These are phyloP conservation scores for Stercorarius parasiticus DNA, from an alignment of 2,113 vertebrate species.

Conservation along the genomic window DNA sequence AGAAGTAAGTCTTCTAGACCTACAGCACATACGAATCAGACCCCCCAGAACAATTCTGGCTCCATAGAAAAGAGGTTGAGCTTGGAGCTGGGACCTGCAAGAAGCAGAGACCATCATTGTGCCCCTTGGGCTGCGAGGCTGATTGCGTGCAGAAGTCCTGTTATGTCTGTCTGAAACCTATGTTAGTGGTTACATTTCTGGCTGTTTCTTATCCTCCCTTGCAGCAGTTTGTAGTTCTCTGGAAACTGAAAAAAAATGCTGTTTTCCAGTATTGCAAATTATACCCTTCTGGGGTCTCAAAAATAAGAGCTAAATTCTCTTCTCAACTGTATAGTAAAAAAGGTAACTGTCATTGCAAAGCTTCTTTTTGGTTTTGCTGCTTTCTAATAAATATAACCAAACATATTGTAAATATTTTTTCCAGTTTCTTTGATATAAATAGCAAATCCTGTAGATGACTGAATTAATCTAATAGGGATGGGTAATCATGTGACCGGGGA, in stretches of 20 bases:
- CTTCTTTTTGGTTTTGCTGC: not conserved
- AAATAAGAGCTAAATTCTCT: not conserved
- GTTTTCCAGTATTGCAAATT: not conserved
- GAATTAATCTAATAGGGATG: not conserved
- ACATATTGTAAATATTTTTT: not conserved
- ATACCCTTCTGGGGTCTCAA: not conserved
- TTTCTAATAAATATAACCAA: not conserved
- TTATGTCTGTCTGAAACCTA: not conserved
- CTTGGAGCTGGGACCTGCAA: not conserved
- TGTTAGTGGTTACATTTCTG: not conserved
- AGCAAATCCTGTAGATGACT: not conserved
- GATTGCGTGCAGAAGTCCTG: not conserved
- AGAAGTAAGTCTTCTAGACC: not conserved
- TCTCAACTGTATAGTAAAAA: not conserved
- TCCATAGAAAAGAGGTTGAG: accelerated
- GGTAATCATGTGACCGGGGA: not conserved
- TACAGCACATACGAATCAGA: not conserved
- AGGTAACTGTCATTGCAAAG: not conserved
- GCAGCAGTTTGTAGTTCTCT: not conserved
- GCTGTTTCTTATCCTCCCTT: not conserved
- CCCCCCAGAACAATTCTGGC: not conserved
- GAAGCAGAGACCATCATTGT: not conserved
- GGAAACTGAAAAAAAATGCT: not conserved
- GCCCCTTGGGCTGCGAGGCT: not conserved
- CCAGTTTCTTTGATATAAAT: not conserved